Conservation (phyloP, 2,888 invertebrate species). For the Mallateleia sp. region DNA sequence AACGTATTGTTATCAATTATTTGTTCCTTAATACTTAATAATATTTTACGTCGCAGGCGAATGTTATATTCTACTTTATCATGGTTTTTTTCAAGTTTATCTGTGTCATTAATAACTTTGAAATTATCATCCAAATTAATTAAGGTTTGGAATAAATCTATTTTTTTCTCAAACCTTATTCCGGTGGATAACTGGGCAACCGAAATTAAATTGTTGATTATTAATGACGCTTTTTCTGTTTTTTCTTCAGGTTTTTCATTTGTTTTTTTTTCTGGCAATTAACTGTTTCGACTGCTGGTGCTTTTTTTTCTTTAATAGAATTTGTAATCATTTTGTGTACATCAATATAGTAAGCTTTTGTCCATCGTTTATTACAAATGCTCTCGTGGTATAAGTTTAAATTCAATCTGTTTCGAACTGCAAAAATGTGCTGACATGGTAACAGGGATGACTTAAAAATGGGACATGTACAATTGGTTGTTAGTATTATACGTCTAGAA, state of each 20-base stretch:
- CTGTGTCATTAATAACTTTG: not conserved
- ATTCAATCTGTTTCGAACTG: slow-evolving; percentile 20
- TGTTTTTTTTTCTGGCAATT: not conserved
- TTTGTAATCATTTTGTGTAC: not conserved
- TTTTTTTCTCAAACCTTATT: slow-evolving; percentile 10
- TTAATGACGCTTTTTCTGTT: not conserved
- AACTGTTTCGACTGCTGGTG: too few relatives aligned
- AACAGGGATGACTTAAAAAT: slow-evolving; percentile 31
- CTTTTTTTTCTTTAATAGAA: not conserved
- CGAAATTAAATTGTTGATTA: not conserved
- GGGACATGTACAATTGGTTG: slow-evolving; percentile 7
- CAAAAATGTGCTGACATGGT: slow-evolving; percentile 67
- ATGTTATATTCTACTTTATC: not conserved
- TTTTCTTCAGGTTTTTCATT: not conserved
- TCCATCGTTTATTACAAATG: slow-evolving; percentile 53
- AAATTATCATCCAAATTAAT: not conserved
- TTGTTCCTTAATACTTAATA: not conserved
- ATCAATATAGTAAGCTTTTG: slow-evolving; percentile 48
- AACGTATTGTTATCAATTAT: not conserved
- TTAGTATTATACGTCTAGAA: too few relatives aligned
- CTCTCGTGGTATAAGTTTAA: slow-evolving; percentile 37
- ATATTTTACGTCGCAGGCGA: not conserved
- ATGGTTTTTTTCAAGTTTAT: not conserved
- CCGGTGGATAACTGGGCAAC: slow-evolving; percentile 23
- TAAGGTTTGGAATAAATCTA: not conserved